These are phyloP conservation scores for Bombus pascuorum DNA, from an alignment of 1,140 invertebrate genomes.

Conservation along the genomic window DNA sequence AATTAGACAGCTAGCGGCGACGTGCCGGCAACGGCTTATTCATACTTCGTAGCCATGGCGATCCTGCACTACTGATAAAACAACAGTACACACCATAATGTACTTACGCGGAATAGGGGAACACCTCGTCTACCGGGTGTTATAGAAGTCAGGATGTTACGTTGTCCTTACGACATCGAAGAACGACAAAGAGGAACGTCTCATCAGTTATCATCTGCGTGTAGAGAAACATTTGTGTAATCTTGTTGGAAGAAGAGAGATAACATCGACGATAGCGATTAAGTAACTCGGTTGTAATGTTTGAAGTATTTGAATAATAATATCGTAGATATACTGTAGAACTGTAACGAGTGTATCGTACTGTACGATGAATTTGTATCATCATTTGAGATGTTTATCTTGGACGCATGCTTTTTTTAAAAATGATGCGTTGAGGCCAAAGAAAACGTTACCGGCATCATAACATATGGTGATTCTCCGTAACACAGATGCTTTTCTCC, in stretches of 20 bases:
- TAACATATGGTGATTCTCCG: slow-evolving; percentile 60
- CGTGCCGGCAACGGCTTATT: slow-evolving; percentile 75
- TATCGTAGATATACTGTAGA: not conserved
- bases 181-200: not conserved
- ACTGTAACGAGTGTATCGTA: not conserved
- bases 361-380: not conserved
- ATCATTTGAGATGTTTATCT: too few species aligned
- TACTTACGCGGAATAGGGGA: slow-evolving; percentile 75
- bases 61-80: slow-evolving; percentile 82
- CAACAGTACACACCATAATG: slow-evolving; percentile 79
- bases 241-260: not conserved
- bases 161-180: not conserved
- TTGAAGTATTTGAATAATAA: not conserved
- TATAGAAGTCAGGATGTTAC: slow-evolving; percentile 43
- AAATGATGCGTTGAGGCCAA: slow-evolving; percentile 1
- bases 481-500: slow-evolving; percentile 16
- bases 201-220: not conserved
- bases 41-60: slow-evolving; percentile 81
- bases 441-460: slow-evolving; percentile 9
- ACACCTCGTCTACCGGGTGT: slow-evolving; percentile 73
- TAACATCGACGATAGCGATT: not conserved
- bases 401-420: not conserved
- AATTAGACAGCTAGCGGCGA: slow-evolving; percentile 73
- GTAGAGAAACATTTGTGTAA: not conserved
- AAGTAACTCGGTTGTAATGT: too few species aligned